Percentiles rank a stretch among this genome's conserved stretches.
These are phyloP conservation scores for Epinephelus cyanopodus DNA, from an alignment of 2,113 vertebrate genomes.

Conservation along the genomic window DNA sequence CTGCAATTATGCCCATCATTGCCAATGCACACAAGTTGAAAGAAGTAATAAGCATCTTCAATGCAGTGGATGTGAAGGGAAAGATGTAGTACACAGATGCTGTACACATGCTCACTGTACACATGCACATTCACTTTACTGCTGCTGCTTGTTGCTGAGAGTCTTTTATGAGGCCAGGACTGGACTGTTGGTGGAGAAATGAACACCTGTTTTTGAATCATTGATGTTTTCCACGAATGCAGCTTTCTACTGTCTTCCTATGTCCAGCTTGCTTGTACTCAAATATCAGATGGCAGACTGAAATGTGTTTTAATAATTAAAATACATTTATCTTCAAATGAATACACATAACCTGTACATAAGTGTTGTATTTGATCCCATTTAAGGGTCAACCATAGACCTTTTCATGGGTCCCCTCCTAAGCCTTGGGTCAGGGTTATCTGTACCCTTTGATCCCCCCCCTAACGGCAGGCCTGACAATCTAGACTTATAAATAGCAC, in stretches of 20 bases:
- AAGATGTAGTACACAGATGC: not conserved
- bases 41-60: not conserved
- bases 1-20: not conserved
- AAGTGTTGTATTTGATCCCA: too few species aligned
- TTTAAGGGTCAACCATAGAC: too few species aligned
- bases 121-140: not conserved
- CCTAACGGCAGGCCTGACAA: too few species aligned
- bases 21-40: not conserved
- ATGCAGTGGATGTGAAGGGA: not conserved
- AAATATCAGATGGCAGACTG: not conserved
- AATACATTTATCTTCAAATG: too few species aligned
- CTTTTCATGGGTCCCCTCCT: too few species aligned
- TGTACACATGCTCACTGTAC: too few species aligned
- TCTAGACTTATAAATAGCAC: too few species aligned
- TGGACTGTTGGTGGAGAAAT: constrained; percentile 14
- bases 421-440: too few species aligned
- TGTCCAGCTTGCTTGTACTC: not conserved
- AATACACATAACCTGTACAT: too few species aligned
- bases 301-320: too few species aligned
- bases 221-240: constrained; percentile 29
- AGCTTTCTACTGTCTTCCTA: not conserved
- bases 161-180: constrained; percentile 11
- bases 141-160: not conserved
- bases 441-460: too few species aligned
- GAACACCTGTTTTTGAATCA: constrained; percentile 22